Evolutionary conservation across 2,113 vertebrate genomes (phyloP).

Genomic region (Halcyon malimbica): DNA sequence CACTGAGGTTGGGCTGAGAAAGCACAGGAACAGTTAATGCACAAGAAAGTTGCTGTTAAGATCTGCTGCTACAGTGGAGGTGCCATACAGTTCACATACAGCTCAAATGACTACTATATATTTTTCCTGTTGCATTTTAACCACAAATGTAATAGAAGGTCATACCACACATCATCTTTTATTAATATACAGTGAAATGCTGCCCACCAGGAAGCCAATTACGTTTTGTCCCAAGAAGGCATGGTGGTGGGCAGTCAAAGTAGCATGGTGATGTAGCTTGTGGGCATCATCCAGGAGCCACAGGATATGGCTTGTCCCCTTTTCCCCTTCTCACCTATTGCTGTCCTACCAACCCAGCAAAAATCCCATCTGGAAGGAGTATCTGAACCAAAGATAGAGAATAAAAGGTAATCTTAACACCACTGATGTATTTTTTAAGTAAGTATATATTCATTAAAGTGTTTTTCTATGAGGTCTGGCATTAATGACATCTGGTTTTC

Average conservation of each 20-base stretch:
- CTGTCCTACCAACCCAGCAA: not conserved
- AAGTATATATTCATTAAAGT: not conserved
- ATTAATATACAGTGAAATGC: not conserved
- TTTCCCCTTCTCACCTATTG: not conserved
- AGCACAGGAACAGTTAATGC: not conserved
- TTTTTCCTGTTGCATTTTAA: not conserved
- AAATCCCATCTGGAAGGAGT: not conserved
- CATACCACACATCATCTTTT: not conserved
- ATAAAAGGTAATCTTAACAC: not conserved
- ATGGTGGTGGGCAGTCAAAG: not conserved
- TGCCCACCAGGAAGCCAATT: not conserved
- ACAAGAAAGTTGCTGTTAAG: not conserved
- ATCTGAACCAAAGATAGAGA: not conserved
- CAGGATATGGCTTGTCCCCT: rapidly evolving
- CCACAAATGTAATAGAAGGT: not conserved
- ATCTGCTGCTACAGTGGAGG: not conserved
- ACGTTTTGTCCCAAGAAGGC: not conserved
- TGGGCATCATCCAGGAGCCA: rapidly evolving
- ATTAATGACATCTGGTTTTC: not conserved
- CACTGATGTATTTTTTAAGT: not conserved
- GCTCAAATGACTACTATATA: not conserved
- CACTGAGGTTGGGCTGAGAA: not conserved
- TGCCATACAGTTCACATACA: not conserved
- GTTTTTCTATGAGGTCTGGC: not conserved
- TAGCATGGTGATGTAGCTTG: not conserved